Base-by-base conservation (phyloP, 64 coral and sea anemone genomes). In the Stylophora pistillata region DNA sequence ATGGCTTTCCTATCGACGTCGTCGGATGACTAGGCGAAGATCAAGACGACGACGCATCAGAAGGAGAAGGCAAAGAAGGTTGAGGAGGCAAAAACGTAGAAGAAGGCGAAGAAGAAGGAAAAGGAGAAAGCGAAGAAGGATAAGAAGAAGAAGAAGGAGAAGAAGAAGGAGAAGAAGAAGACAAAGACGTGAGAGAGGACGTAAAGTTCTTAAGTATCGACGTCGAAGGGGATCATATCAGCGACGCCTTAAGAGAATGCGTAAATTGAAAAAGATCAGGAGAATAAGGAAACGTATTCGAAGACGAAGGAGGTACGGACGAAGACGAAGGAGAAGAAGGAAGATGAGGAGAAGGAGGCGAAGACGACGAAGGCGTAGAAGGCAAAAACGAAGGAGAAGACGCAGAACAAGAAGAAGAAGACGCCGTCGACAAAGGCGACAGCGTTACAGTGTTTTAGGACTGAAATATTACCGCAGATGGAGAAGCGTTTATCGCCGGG, bases 341-440 rank as follows among this genome's bases (percentile, higher is more conserved):
- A 84, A 33, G 34, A 23, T 15, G 20, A 84, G 80, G 41, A 47
- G 80, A 70, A 84, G 13, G 23, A 68, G 80, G 62, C 80, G 80
- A 25, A 9, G 58, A 65, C 64, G 80, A 37, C 30, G 80, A 84
- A 84, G 80, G 34, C 64, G 11, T 1, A 84, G 80, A 41, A 84
- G 80, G 53, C 17, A 41, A 54, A 63, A n/a, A 70, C 10, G 80
- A 53, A 84, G 80, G 37, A 84, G 80, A 53, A 84, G 80, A 69
- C 80, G 80, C 13, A 65, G 62, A 13, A 11, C 4, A 13, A 21
- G 80, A 53, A 84, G 80, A 65, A 33, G 80, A 84, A 69, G 20
- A 14, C 80, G 80, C 80, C 32, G 80, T 52, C 34, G 15, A 53
- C 58, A 34, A 84, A 21, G 80, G 33, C 80, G 80, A 69, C 62